Evolutionary conservation across 2,888 invertebrate species (phyloP), one percentile per base, ranked within the genome.

Genomic region (Selenia dentaria): DNA sequence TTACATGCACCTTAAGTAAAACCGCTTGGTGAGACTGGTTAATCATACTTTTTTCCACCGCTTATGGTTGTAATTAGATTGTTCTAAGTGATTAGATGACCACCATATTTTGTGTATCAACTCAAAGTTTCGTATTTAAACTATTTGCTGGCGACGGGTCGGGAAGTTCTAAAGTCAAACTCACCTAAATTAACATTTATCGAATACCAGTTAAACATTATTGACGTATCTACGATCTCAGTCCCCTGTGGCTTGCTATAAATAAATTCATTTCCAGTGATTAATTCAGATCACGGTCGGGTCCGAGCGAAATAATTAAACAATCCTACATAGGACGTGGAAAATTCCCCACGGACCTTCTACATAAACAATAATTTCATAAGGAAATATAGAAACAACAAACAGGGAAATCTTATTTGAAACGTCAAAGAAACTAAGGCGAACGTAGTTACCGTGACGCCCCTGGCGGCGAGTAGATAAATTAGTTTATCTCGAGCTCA

Each of bases 241-340:
- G 49, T 47, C 53, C 51, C 57, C 33, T 18, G 56, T 39, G 40
- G 57, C 43, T 51, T 55, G 56, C 60, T 70, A 75, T 78, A 77
- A 75, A 74, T 77, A 76, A 69, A 74, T 70, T 68, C 63, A 70
- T 62, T 76, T 70, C 65, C 66, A 69, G 64, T 70, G 69, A 83
- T 85, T 81, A 82, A 87, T 84, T 83, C 84, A 62, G 79, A 80
- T 84, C 83, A 84, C 83, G 81, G 66, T 54, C 64, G 67, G 70
- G 44, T 64, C 71, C 71, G 70, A 75, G 73, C 79, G 71, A 84
- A 87, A 86, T 86, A 88, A 87, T 87, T 85, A 85, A 85, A 88
- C 86, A 85, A 82, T 78, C 78, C 84, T 73, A 74, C 73, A 73
- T 69, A 67, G 70, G 70, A 73, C 70, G 70, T 67, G 66, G 68